phyloP scores from a whole-genome alignment of 2,797 vertebrate genomes.

The Eupleurogrammus muticus region DNA sequence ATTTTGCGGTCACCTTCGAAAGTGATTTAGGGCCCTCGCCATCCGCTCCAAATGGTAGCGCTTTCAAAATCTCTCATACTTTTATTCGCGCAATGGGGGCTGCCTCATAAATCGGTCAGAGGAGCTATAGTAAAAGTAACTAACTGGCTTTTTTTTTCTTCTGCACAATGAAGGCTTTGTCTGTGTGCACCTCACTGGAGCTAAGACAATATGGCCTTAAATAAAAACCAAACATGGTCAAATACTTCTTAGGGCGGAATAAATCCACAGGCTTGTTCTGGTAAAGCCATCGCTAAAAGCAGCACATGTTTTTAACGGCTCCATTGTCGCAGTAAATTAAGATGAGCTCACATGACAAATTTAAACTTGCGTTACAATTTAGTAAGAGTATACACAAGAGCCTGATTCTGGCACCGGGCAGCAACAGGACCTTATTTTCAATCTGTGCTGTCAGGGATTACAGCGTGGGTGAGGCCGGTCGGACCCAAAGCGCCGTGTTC shows the following conservation, averaged over 20 bases:
- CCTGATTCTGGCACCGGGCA: conserved; percentile 13
- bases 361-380: conserved; percentile 22
- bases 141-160: conserved; percentile 37
- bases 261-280: conserved; percentile 31
- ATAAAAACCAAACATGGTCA: conserved; percentile 40
- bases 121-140: conserved; percentile 55
- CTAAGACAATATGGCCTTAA: conserved; percentile 40
- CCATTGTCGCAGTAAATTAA: conserved; percentile 32
- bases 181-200: conserved; percentile 62
- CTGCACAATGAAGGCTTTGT: conserved; percentile 71
- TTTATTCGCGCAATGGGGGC: conserved; percentile 49
- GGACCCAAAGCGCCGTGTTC: conserved; percentile 37
- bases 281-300: conserved; percentile 38
- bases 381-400: conserved; percentile 20
- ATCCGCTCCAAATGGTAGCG: conserved; percentile 41
- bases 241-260: conserved; percentile 33
- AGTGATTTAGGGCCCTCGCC: conserved; percentile 55
- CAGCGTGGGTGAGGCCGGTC: conserved; percentile 25
- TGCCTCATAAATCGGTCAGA: conserved; percentile 63
- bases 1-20: conserved; percentile 56
- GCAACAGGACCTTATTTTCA: conserved; percentile 27
- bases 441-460: conserved; percentile 20
- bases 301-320: conserved; percentile 21
- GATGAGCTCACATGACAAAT: conserved; percentile 23
- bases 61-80: conserved; percentile 63